Evolutionary conservation across 2,888 invertebrate genomes (phyloP), one percentile per base, ranked within the genome.

Genomic region (Microctonus hyperodae): DNA sequence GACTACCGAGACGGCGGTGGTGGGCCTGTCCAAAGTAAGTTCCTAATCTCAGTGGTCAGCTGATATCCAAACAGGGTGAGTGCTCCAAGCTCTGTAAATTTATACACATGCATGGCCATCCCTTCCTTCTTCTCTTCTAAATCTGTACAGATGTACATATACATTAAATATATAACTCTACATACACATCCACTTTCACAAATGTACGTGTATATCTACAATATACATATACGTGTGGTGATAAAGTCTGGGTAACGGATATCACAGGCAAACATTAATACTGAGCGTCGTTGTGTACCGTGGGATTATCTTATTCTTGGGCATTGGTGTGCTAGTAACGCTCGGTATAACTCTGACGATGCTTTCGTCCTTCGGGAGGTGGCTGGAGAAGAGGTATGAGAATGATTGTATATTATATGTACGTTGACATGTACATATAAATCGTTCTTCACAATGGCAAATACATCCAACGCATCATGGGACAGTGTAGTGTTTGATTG

Each of bases 231-330:
- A 69, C 69, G 67, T 65, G 68, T 78, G 75, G 74, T 73, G 76
- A 77, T 78, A 79, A 76, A 76, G 78, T 78, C 81, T 81, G 79
- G 64, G 82, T 83, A 82, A 81, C 82, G 80, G 82, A 82, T 81
- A 81, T 79, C 78, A 81, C 70, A 73, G 70, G 79, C 80, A 83
- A 83, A 83, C 82, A 83, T 83, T 83, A 83, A 83, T 83, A 83
- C 78, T 75, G 78, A 77, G 74, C 73, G 70, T 69, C 71, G 68
- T 73, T 75, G 79, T 79, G 75, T 78, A 78, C 77, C 71, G 73
- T 76, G 74, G 82, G 83, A 81, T 83, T 83, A 83, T 78, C 78
- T 80, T 81, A 81, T 81, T 81, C 81, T 81, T 79, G 79, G 75
- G 75, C 77, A 76, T 73, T 74, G 77, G 69, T 74, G 65, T 60